These are phyloP conservation scores for Epinephelus moara DNA, from an alignment of 2,113 vertebrate genomes.

Conservation along the genomic window DNA sequence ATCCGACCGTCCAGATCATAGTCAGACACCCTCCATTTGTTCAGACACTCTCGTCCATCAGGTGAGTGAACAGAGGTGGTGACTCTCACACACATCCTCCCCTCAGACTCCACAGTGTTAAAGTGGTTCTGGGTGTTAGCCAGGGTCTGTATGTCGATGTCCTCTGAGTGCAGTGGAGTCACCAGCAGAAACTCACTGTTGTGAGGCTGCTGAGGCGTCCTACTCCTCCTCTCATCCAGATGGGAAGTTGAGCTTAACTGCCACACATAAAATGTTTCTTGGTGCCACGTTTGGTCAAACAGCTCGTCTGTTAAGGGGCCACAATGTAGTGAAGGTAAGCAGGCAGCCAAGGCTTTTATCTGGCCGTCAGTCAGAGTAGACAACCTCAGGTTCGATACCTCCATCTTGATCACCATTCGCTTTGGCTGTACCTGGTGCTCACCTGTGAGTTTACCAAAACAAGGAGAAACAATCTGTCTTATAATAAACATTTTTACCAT, in stretches of 20 bases:
- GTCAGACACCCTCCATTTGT: constrained; percentile 10
- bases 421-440: background rate
- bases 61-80: background rate
- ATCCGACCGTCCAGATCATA: background rate
- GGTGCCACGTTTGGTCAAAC: constrained; percentile 19
- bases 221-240: background rate
- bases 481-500: background rate
- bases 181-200: background rate
- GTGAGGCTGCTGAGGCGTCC: background rate
- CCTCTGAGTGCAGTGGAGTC: background rate
- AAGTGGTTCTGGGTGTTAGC: constrained; percentile 4
- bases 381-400: background rate
- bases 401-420: background rate
- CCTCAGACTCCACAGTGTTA: background rate
- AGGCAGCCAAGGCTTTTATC: background rate
- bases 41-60: background rate
- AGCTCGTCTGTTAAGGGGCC: background rate
- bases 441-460: background rate
- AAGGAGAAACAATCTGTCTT: background rate
- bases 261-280: background rate
- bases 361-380: background rate
- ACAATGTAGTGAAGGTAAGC: constrained; percentile 20
- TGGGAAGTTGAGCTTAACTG: background rate
- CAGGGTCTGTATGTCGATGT: background rate
- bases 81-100: constrained; percentile 8